phyloP scores from a whole-genome alignment of 2,797 vertebrate genomes.

The Miichthys miiuy region DNA sequence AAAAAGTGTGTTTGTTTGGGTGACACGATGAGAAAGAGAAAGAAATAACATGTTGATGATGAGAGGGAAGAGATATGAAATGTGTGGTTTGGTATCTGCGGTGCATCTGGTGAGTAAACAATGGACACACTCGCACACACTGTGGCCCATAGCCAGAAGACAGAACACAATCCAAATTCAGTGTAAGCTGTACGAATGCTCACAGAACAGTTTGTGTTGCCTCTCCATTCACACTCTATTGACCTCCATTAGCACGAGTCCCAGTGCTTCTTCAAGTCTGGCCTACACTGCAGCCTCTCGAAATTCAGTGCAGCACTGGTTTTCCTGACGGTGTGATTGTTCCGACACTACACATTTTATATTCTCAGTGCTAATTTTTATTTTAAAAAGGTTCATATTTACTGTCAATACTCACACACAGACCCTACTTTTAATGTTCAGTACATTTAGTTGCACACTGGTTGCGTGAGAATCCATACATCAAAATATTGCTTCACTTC shows the following conservation, averaged over 20 bases:
- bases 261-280: slow-evolving; percentile 23
- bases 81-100: slow-evolving; percentile 1
- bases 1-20: neutral
- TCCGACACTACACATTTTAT: neutral
- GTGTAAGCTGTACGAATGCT: slow-evolving; percentile 20
- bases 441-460: neutral
- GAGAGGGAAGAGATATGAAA: slow-evolving; percentile 23
- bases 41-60: slow-evolving; percentile 17
- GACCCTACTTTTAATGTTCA: neutral
- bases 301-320: neutral
- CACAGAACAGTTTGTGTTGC: slow-evolving; percentile 25
- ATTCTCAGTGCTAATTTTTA: neutral
- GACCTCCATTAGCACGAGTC: slow-evolving; percentile 55
- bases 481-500: slow-evolving; percentile 13
- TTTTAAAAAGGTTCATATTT: neutral
- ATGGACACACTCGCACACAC: too few species aligned
- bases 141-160: neutral
- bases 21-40: slow-evolving; percentile 23
- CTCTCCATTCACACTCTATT: slow-evolving; percentile 45
- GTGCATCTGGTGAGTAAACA: slow-evolving; percentile 39
- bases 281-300: slow-evolving; percentile 14
- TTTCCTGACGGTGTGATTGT: neutral
- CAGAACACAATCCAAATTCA: slow-evolving; percentile 12
- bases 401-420: neutral
- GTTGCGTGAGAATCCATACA: slow-evolving; percentile 12